Evolutionary conservation across 2,888 invertebrate species (phyloP).

Genomic region (Theretra japonica): DNA sequence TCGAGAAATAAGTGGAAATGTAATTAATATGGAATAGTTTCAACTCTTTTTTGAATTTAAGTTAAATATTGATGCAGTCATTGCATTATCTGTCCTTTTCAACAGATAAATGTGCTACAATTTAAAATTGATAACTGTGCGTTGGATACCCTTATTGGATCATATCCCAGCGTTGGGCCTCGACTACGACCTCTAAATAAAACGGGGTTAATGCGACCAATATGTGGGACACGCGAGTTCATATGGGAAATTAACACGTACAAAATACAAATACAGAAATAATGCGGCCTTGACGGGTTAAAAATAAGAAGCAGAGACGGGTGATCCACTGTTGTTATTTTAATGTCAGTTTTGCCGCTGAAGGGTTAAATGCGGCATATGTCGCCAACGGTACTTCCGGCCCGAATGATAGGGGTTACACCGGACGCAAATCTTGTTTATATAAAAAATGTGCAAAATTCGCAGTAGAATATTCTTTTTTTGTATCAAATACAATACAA

Average conservation of each 20-base stretch:
- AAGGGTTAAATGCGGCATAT: background rate
- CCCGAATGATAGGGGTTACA: background rate
- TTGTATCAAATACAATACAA: too few species aligned
- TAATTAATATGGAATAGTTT: too few species aligned
- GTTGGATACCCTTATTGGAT: too few species aligned
- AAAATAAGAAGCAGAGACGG: slow-evolving; percentile 36
- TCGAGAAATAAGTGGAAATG: too few species aligned
- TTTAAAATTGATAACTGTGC: too few species aligned
- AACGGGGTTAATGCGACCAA: slow-evolving; percentile 77
- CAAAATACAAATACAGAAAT: slow-evolving; percentile 40
- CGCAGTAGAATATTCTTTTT: background rate
- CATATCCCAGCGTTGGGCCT: slow-evolving; percentile 55
- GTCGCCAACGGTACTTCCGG: background rate
- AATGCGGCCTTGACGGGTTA: slow-evolving; percentile 60
- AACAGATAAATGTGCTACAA: too few species aligned
- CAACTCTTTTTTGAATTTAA: too few species aligned
- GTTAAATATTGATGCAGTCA: too few species aligned
- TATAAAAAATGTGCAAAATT: background rate
- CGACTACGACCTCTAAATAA: slow-evolving; percentile 64
- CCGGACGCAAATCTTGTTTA: background rate
- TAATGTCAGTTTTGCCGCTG: background rate
- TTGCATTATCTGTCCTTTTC: too few species aligned
- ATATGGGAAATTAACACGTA: slow-evolving; percentile 58
- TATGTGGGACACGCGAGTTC: slow-evolving; percentile 64
- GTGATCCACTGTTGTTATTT: background rate